Conservation (phyloP, 2,113 vertebrate species). For the Todiramphus chloris region DNA sequence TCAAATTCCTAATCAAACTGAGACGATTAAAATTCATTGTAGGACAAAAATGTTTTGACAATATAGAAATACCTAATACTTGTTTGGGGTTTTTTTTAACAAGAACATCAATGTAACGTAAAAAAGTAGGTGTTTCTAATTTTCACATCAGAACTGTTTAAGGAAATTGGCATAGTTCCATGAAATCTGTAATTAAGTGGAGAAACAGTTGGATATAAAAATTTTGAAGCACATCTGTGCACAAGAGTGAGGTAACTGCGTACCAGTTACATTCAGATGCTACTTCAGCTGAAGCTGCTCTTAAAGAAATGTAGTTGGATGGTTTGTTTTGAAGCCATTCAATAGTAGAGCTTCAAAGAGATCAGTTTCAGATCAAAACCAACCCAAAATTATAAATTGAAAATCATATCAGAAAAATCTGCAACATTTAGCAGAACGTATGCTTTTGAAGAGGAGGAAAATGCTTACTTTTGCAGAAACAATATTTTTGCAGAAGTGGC, state of each 20-base stretch:
- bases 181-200: background rate
- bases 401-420: slow-evolving; percentile 6
- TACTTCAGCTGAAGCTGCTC: background rate
- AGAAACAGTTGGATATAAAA: background rate
- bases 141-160: background rate
- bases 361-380: slow-evolving; percentile 5
- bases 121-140: background rate
- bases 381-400: background rate
- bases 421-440: slow-evolving; percentile 10
- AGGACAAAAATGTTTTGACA: background rate
- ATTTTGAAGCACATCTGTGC: background rate
- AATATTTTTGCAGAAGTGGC: background rate
- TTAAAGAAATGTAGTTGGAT: background rate
- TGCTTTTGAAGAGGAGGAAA: background rate
- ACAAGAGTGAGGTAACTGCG: background rate
- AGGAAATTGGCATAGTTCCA: background rate
- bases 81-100: background rate
- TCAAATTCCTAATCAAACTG: background rate
- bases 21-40: background rate
- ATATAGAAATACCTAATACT: background rate
- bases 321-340: background rate
- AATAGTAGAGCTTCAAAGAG: background rate
- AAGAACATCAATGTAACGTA: background rate
- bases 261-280: background rate
- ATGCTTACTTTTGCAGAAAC: background rate